Evolutionary conservation across 2,888 invertebrate genomes (phyloP).

Genomic region (Seira ritae): DNA sequence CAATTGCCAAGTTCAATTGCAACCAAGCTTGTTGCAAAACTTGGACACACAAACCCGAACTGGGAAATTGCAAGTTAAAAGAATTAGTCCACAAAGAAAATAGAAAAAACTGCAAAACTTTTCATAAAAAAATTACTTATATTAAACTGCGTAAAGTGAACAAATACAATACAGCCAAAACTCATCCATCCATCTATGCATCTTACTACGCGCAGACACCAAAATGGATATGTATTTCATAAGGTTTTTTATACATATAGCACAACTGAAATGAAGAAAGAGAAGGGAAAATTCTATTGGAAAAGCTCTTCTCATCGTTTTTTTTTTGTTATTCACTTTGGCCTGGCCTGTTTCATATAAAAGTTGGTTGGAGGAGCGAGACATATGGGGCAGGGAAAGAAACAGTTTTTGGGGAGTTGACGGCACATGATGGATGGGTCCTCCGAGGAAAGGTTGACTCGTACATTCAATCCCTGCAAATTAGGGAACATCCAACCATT

Average conservation of each 20-base stretch:
- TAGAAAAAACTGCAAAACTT: neutral
- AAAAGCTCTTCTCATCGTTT: conserved; percentile 50
- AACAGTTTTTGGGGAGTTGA: conserved; percentile 72
- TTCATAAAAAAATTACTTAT: neutral
- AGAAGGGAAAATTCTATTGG: conserved; percentile 62
- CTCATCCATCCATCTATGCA: neutral
- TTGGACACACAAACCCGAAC: too few relatives aligned
- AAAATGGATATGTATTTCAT: too few relatives aligned
- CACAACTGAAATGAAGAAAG: neutral
- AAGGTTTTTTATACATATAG: neutral
- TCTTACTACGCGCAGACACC: too few relatives aligned
- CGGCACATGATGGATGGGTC: conserved; percentile 73
- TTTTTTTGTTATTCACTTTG: conserved; percentile 58
- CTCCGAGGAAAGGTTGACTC: conserved; percentile 72
- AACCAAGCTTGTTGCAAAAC: too few relatives aligned
- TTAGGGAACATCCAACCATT: conserved; percentile 73
- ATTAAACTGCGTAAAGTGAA: neutral
- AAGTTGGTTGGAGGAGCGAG: conserved; percentile 61
- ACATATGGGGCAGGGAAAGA: conserved; percentile 69
- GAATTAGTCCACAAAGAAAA: too few relatives aligned
- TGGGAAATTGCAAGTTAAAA: too few relatives aligned
- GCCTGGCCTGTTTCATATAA: conserved; percentile 48
- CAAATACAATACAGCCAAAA: neutral
- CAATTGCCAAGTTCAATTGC: too few relatives aligned
- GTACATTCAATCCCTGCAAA: conserved; percentile 74